phyloP scores from a whole-genome alignment of 2,113 vertebrate species.

The Hippocampus barbouri region DNA sequence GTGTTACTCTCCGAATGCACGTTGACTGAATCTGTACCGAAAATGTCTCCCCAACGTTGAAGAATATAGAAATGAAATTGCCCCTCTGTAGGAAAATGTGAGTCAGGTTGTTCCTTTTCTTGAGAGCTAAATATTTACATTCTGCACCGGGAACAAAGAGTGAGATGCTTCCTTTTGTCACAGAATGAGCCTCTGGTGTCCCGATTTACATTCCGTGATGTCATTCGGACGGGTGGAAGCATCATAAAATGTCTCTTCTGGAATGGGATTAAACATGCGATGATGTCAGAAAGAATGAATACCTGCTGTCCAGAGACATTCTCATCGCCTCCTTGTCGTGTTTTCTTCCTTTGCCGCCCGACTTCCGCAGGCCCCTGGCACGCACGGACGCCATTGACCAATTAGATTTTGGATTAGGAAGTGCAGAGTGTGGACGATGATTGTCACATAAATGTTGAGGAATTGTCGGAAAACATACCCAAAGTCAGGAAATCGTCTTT shows the following conservation, averaged over 20 bases:
- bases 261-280: neutral
- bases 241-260: neutral
- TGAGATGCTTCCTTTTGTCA: neutral
- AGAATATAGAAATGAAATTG: too few relatives aligned
- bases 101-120: too few relatives aligned
- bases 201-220: neutral
- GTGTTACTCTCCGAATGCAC: too few relatives aligned
- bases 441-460: neutral
- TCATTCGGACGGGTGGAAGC: too few relatives aligned
- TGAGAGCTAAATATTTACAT: neutral
- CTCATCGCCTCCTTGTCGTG: constrained; percentile 82
- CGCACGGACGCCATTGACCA: constrained; percentile 7
- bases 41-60: neutral
- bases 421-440: neutral
- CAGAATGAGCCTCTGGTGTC: neutral
- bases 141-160: neutral
- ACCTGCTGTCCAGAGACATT: constrained; percentile 88
- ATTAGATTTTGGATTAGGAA: neutral
- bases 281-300: constrained; percentile 3
- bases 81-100: too few relatives aligned
- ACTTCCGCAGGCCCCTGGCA: constrained; percentile 83
- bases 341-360: constrained; percentile 88
- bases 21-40: neutral
- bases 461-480: constrained; percentile 67
- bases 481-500: constrained; percentile 89